Conservation (phyloP, 1,140 invertebrate species). For the Capitella teleta region DNA sequence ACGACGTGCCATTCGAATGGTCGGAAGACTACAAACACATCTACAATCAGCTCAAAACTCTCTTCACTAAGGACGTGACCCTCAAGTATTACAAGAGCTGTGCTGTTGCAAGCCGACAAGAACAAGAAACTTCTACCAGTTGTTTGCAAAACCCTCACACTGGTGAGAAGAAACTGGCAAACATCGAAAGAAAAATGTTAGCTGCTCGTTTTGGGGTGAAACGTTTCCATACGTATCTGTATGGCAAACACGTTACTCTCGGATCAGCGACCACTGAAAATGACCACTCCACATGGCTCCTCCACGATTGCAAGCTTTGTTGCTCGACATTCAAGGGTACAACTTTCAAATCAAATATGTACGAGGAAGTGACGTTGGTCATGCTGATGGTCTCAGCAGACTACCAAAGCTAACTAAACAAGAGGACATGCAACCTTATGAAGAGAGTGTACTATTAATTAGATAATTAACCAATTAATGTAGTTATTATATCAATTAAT, state of each 20-base stretch:
- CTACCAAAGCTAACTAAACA: too few relatives aligned
- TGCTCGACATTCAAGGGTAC: too few relatives aligned
- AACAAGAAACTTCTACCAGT: too few relatives aligned
- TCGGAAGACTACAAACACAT: conserved; percentile 3
- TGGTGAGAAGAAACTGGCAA: too few relatives aligned
- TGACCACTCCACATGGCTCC: conserved; percentile 32
- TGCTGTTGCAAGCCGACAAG: conserved; percentile 39
- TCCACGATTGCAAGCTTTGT: conserved; percentile 34
- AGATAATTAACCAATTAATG: too few relatives aligned
- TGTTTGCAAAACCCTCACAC: conserved; percentile 4
- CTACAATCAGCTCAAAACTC: conserved; percentile 16
- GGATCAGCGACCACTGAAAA: conserved; percentile 20
- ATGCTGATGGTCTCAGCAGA: conserved; percentile 25
- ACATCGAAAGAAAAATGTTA: conserved; percentile 10
- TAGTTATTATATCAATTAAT: too few relatives aligned
- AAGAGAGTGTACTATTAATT: too few relatives aligned
- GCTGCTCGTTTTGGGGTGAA: conserved; percentile 6
- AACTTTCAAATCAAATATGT: conserved; percentile 37
- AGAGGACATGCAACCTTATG: too few relatives aligned
- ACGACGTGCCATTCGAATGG: conserved; percentile 7
- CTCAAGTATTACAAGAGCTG: conserved; percentile 28
- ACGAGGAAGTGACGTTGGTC: conserved; percentile 35
- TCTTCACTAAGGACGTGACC: conserved; percentile 13
- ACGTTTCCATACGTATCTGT: conserved; percentile 5
- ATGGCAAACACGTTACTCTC: conserved; percentile 6